Evolutionary conservation across 2,888 invertebrate genomes (phyloP), one percentile per base, ranked within the genome.

Genomic region (Yponomeuta evonymella): DNA sequence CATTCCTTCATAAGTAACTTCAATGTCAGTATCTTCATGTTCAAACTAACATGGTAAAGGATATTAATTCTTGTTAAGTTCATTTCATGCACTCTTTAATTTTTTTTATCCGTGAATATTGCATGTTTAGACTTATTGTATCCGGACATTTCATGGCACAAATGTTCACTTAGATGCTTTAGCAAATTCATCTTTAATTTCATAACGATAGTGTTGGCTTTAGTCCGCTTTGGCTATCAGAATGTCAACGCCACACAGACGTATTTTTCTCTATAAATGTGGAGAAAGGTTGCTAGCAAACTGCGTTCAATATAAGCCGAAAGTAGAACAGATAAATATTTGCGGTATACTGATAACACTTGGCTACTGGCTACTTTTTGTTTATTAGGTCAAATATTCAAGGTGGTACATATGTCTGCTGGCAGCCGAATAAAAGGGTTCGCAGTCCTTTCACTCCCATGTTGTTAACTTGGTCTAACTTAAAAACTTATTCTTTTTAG

Each of bases 231-330:
- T 11, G 33, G 65, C 65, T 30, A 29, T 29, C 65, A 4, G 65
- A n/a, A 65, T 65, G 23, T 65, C 11, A 30, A 80, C 83, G 88
- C 88, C 90, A 89, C 90, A 87, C 85, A 81, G 84, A 79, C 73
- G 51, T 51, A 48, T 12, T 48, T 51, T 43, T 43, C 23, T 43
- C 43, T 10, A 70, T 36, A 69, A 72, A 48, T 70, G 36, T 51
- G 48, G 68, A 62, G 43, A 67, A 63, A 67, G 63, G 80, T 86
- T 87, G 84, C 85, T 86, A 86, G 85, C 85, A 85, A 74, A 72
- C 67, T 70, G 73, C 71, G 58, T 71, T 70, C 67, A 66, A 33
- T 43, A 8, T 3, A 43, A 8, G 6, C 3, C 43, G 43, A 43
- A 43, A 3, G 9, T 5, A 8, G 6, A 43, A 43, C 43, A 8